Base-by-base conservation (phyloP, 2,113 vertebrate genomes). In the Phalacrocorax carbo region DNA sequence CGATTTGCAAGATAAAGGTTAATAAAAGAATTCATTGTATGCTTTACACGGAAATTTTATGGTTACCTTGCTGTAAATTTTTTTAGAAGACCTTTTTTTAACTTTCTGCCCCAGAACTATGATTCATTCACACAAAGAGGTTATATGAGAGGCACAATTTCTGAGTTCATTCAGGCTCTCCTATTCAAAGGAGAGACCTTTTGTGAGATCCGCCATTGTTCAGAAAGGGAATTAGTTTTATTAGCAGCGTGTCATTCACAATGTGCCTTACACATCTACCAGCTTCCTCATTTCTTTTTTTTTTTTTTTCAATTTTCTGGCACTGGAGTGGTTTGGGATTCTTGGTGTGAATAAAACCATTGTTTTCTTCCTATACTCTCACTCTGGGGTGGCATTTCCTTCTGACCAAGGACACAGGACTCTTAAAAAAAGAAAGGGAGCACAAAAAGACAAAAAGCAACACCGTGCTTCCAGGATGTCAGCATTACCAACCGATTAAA, bases 111-210 rank as follows among this genome's bases (percentile, higher is more conserved):
- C 44, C 65, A 91, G 86, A 91, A 30, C 75, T 87, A 69, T 96
- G 95, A 97, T 94, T 96, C 96, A 94, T 97, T 97, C 88, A 89
- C 60, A 82, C 73, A 91, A 38, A 91, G 94, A 94, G 61, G 54
- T 86, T 96, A 73, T 54, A 73, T 38, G 82, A 93, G 77, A 94
- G 27, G 25, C 48, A 81, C 51, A 88, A n/a, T 76, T 82, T 90
- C 77, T 96, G 58, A 85, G 73, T 82, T 95, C 88, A 96, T 97
- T 96, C 86, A 94, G 70, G 48, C 49, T 94, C 61, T 76, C 40
- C 70, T 91, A 85, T 93, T 97, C 69, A 93, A 94, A 94, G 82
- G 54, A 75, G 22, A 70, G 78, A 84, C 6, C 73, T 91, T 94
- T 94, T 95, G 80, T 93, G 81, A 94, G 83, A 92, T 75, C 40